phyloP scores from a whole-genome alignment of 1,140 invertebrate species.

The Drosophila watanabei region DNA sequence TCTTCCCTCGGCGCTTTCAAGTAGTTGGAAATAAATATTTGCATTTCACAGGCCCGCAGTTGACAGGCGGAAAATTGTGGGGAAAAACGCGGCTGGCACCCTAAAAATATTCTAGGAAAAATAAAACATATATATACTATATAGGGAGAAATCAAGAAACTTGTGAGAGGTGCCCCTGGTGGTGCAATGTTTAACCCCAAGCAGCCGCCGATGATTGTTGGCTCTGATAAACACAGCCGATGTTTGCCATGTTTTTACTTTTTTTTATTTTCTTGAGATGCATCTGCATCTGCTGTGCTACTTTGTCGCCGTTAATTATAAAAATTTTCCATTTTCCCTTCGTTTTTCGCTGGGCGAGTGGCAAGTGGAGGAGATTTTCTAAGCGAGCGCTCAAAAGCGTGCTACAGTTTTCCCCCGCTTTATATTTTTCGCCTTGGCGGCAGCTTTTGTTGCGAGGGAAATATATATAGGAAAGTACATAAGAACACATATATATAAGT shows the following conservation, averaged over 20 bases:
- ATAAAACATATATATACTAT: conserved; percentile 12
- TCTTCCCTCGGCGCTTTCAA: conserved; percentile 44
- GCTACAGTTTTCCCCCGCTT: conserved; percentile 70
- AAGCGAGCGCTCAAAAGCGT: conserved; percentile 71
- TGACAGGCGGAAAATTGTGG: conserved; percentile 13
- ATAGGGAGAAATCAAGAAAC: conserved; percentile 35
- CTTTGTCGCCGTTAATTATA: conserved; percentile 81
- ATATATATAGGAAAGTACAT: conserved; percentile 20
- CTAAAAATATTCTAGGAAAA: conserved; percentile 29
- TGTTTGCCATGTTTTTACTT: conserved; percentile 27
- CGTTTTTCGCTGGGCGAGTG: conserved; percentile 27
- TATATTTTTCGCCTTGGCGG: conserved; percentile 56
- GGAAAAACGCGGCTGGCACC: conserved; percentile 31
- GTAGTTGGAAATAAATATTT: conserved; percentile 77
- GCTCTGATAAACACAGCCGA: conserved; percentile 67
- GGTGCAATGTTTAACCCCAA: conserved; percentile 42
- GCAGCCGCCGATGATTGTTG: conserved; percentile 43
- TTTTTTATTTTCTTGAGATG: conserved; percentile 15
- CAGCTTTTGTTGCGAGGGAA: conserved; percentile 45
- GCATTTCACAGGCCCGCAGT: conserved; percentile 50
- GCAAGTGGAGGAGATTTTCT: conserved; percentile 56
- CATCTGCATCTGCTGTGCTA: conserved; percentile 57
- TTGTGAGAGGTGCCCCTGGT: conserved; percentile 4
- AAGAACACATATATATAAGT: conserved; percentile 12
- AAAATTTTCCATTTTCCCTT: conserved; percentile 67